Conservation (phyloP, 2,113 vertebrate genomes). For the Notothenia rossii region DNA sequence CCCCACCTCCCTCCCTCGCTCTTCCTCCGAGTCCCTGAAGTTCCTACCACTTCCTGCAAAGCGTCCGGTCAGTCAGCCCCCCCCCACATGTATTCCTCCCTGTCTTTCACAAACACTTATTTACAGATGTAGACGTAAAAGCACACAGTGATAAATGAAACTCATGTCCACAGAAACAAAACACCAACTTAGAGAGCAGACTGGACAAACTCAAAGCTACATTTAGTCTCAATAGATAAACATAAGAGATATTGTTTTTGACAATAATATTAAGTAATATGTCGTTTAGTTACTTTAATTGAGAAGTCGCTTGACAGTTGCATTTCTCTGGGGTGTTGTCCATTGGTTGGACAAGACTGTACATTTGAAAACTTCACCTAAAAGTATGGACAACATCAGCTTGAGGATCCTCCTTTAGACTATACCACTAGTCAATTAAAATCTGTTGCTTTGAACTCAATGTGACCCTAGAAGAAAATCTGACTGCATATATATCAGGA, state of each 20-base stretch:
- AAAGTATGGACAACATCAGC: neutral
- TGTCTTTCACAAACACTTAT: neutral
- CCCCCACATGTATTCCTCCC: neutral
- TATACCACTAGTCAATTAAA: neutral
- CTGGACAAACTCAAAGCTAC: slow-evolving; percentile 1
- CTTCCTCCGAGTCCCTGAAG: slow-evolving; percentile 74
- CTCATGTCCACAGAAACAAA: slow-evolving; percentile 23
- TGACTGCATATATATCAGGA: neutral
- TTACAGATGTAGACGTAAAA: slow-evolving; percentile 20
- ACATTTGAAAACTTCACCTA: neutral
- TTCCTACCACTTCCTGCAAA: slow-evolving; percentile 73
- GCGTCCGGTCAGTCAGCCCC: slow-evolving; percentile 28
- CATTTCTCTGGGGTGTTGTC: neutral
- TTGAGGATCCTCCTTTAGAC: neutral
- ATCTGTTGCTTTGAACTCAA: neutral
- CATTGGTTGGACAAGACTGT: neutral
- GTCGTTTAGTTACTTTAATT: neutral
- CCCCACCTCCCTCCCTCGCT: neutral
- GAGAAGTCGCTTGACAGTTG: too few relatives aligned
- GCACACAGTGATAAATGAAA: slow-evolving; percentile 14
- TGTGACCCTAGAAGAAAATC: neutral
- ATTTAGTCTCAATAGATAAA: neutral
- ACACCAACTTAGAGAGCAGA: slow-evolving; percentile 11
- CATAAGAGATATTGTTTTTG: neutral
- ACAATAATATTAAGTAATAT: too few relatives aligned